Evolutionary conservation across 2,888 invertebrate species (phyloP), one percentile per base, ranked within the genome.

Genomic region (Eilema caniola): DNA sequence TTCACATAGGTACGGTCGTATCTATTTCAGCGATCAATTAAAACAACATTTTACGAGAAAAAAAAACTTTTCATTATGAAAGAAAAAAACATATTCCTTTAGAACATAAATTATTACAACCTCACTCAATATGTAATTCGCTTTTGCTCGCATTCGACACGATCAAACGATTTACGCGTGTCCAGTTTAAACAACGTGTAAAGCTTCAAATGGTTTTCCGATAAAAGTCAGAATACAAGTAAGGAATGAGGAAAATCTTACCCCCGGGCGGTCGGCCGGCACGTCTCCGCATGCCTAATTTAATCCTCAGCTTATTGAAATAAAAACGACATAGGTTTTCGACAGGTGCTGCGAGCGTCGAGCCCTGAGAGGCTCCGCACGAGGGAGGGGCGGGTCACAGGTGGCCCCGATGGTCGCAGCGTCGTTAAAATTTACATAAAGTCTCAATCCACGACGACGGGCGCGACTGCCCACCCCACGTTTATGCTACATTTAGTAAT

Each of bases 371-470:
- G 63, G 59, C 59, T 60, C 69, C 65, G 37, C 33, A 24, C 47
- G 74, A 85, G 87, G 87, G 86, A 78, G 86, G 84, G 86, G 86
- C 77, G 88, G 90, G 93, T 89, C 95, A 91, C 95, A 95, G 95
- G 95, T 95, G 95, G 89, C 89, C 88, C 85, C 95, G 94, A 95
- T 95, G 95, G 95, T 95, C 95, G 94, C 95, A 90, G 93, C 93
- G 94, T 94, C 95, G 95, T 95, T 95, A 95, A 95, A 95, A 95
- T 95, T 95, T 95, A 95, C 95, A 95, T 95, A 95, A 95, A 95
- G 95, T 95, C 95, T 95, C 95, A 95, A 95, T 95, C 95, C 95
- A 91, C 93, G 88, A 88, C 92, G 92, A 85, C 92, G 90, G 88
- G 90, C 90, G 87, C 86, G 89, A 89, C 92, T 92, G 93, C 90